These are phyloP conservation scores for Illadopsis cleaveri DNA, from an alignment of 2,113 vertebrate genomes.

Conservation along the genomic window DNA sequence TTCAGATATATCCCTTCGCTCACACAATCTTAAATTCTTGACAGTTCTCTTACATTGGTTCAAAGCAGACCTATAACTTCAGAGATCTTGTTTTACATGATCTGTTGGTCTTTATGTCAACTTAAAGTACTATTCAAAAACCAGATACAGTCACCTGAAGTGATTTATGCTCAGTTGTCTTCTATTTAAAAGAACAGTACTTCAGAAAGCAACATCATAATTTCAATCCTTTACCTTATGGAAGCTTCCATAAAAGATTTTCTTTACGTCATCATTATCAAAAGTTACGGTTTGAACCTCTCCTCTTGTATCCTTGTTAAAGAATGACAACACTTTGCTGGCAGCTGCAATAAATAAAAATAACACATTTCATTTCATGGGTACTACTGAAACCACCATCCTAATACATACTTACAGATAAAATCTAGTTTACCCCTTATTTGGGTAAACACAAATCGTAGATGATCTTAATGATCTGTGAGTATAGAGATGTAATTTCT, in stretches of 20 bases:
- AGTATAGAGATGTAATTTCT: neutral
- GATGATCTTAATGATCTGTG: neutral
- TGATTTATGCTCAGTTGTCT: neutral
- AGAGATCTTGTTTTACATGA: neutral
- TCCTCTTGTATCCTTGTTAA: conserved; percentile 90
- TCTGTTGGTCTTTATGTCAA: neutral
- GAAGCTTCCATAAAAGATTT: conserved; percentile 96
- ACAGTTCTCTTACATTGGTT: neutral
- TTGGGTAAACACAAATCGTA: neutral
- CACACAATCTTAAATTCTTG: neutral
- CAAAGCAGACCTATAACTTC: neutral
- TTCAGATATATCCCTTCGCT: neutral
- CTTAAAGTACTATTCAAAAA: neutral
- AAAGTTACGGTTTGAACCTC: conserved; percentile 89
- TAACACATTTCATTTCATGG: neutral
- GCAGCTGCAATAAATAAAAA: conserved; percentile 78
- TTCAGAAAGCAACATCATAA: conserved; percentile 6
- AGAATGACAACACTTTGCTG: conserved; percentile 90
- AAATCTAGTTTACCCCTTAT: neutral
- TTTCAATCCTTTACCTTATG: conserved; percentile 88
- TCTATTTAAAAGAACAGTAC: neutral
- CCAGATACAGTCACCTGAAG: neutral
- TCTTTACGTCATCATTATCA: conserved; percentile 84
- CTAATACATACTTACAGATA: neutral
- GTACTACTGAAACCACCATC: neutral